Evolutionary conservation across 2,797 vertebrate species (phyloP).

Genomic region (Lepus townsendii): DNA sequence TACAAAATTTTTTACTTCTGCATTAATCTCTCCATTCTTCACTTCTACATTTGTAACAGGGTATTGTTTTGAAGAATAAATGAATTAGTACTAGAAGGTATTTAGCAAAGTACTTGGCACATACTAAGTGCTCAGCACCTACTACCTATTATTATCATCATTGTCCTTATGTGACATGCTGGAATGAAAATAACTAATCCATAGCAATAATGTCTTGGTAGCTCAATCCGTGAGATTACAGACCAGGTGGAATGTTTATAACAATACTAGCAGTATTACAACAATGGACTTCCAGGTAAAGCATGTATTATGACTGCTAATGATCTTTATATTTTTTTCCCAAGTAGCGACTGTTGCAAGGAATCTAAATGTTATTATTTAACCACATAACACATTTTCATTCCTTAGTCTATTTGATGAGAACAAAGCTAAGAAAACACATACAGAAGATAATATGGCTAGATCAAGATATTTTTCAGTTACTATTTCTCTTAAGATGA

Average conservation of each 20-base stretch:
- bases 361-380: not conserved
- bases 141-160: not conserved
- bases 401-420: not conserved
- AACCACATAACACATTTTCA: not conserved
- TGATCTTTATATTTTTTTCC: conserved; percentile 31
- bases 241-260: not conserved
- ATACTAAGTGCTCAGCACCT: not conserved
- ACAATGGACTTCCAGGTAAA: not conserved
- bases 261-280: not conserved
- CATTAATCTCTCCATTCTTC: conserved; percentile 32
- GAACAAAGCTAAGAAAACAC: not conserved
- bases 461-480: conserved; percentile 2
- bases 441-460: not conserved
- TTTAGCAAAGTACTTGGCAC: not conserved
- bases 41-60: not conserved
- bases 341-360: not conserved
- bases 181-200: not conserved
- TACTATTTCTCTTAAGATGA: not conserved
- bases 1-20: too few relatives aligned
- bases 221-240: not conserved
- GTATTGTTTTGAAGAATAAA: conserved; percentile 16
- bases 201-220: not conserved
- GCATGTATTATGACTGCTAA: not conserved
- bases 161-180: not conserved
- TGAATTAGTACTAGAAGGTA: not conserved